Evolutionary conservation across 2,888 invertebrate genomes (phyloP), one percentile per base, ranked within the genome.

Genomic region (Gari tellinella): DNA sequence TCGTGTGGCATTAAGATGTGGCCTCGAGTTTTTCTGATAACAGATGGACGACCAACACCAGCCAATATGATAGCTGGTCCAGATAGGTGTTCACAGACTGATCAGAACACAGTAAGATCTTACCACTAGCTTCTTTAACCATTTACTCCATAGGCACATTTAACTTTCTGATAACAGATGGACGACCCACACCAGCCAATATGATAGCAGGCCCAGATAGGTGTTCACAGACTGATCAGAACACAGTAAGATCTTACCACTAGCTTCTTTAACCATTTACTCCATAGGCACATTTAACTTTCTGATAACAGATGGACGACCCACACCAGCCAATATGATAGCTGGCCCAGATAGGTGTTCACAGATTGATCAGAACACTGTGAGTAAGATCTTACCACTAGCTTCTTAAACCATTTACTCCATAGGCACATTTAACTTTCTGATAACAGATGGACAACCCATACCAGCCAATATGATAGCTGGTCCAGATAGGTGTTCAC

Each of bases 121-220:
- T n/a, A n/a, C n/a, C n/a, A n/a, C n/a, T n/a, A n/a, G n/a, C n/a
- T n/a, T n/a, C n/a, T n/a, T n/a, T n/a, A n/a, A n/a, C n/a, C n/a
- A n/a, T n/a, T n/a, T n/a, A n/a, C n/a, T n/a, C n/a, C n/a, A n/a
- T n/a, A n/a, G n/a, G n/a, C n/a, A n/a, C n/a, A n/a, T n/a, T n/a
- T n/a, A n/a, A n/a, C n/a, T 75, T 53, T 23, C 45, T 75, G 17
- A 26, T 75, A 17, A 75, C 70, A 10, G 75, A 75, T 40, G 75
- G 75, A 2, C 70, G 56, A 37, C 43, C 57, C 0, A 70, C 75
- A 15, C 62, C 62, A 4, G 56, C 63, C n/a, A 37, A 60, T 14
- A 17, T 70, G 31, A 53, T 62, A 15, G 49, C 58, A 41, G 75
- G 70, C 10, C 63, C 66, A 45, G 75, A 75, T 45, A 23, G 48